These are phyloP conservation scores for Argyrosomus japonicus DNA, from an alignment of 2,113 vertebrate genomes.

Conservation along the genomic window DNA sequence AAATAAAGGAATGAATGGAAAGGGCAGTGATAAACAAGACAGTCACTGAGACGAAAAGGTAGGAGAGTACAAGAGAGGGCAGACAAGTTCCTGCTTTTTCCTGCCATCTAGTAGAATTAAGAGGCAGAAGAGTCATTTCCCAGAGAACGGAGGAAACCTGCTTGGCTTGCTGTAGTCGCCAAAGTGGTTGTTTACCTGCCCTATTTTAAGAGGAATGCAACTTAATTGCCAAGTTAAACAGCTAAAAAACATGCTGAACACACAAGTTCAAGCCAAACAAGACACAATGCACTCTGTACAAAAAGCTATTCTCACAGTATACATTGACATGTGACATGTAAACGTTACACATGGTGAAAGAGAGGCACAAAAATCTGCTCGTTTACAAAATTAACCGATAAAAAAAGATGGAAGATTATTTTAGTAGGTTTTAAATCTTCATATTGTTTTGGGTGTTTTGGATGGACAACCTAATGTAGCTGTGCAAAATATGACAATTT, in stretches of 20 bases:
- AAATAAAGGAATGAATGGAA: conserved; percentile 44
- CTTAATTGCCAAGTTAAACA: too few species aligned
- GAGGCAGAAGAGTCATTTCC: conserved; percentile 40
- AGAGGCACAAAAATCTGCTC: neutral
- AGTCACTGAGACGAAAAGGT: conserved; percentile 29
- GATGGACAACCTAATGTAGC: conserved; percentile 5
- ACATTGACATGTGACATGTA: neutral
- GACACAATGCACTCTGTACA: neutral
- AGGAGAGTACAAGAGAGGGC: conserved; percentile 16
- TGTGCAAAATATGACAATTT: conserved; percentile 7
- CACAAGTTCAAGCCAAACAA: too few species aligned
- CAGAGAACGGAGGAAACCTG: conserved; percentile 37
- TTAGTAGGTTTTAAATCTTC: conserved; percentile 10
- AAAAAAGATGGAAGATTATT: neutral
- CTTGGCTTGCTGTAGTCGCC: conserved; percentile 26
- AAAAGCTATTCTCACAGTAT: neutral
- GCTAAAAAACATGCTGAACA: neutral
- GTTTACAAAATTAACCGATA: neutral
- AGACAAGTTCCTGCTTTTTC: conserved; percentile 42
- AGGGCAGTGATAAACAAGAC: conserved; percentile 37
- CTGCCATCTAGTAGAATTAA: conserved; percentile 57
- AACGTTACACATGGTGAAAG: neutral
- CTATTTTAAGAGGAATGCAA: conserved; percentile 19
- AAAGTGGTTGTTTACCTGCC: conserved; percentile 34
- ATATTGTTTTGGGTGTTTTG: conserved; percentile 11